Conservation (phyloP, 2,113 vertebrate genomes). For the Astatoreochromis straeleni region DNA sequence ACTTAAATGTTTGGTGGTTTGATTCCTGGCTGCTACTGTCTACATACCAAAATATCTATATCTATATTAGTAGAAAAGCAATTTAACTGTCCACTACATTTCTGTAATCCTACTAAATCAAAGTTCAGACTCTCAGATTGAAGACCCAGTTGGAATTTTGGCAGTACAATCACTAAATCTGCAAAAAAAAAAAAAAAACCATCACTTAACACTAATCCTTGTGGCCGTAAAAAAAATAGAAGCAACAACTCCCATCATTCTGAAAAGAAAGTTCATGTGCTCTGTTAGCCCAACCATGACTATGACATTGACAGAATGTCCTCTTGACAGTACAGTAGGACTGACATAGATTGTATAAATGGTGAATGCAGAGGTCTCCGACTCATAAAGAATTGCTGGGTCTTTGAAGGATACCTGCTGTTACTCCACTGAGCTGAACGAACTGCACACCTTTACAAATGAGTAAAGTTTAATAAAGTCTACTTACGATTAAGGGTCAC, state of each 20-base stretch:
- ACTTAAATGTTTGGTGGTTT: background rate
- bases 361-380: fast-evolving
- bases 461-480: background rate
- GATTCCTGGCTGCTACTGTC: background rate
- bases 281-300: background rate
- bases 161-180: fast-evolving
- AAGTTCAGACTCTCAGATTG: background rate
- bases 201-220: fast-evolving
- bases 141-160: fast-evolving
- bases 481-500: slow-evolving; percentile 55
- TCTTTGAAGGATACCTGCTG: background rate
- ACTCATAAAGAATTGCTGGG: fast-evolving
- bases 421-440: fast-evolving
- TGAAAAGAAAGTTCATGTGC: background rate
- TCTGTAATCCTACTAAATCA: background rate
- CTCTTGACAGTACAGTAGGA: background rate
- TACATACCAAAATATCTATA: background rate
- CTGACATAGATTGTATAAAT: background rate
- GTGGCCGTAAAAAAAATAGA: fast-evolving
- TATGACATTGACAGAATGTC: background rate
- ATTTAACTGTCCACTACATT: background rate
- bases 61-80: background rate
- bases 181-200: fast-evolving
- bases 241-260: background rate
- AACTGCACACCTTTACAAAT: background rate